A percentile compares a stretch with the other conserved stretches of the same genome.
phyloP scores from a whole-genome alignment of 2,797 vertebrate genomes.

The Phalanger gymnotis region DNA sequence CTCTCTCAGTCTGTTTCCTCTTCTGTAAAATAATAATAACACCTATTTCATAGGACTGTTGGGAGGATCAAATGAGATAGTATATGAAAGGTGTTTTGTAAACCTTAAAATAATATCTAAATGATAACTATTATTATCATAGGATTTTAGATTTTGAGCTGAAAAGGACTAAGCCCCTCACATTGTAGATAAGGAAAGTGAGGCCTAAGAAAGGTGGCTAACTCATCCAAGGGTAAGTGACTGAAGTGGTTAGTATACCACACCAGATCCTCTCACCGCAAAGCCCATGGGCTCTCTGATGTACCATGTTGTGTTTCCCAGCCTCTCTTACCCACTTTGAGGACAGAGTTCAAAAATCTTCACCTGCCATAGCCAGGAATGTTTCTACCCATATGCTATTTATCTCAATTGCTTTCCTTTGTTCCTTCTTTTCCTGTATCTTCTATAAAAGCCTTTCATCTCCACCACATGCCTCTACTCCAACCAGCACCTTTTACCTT shows the following conservation, averaged over 20 bases:
- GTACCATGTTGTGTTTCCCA: not conserved
- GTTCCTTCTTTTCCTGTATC: not conserved
- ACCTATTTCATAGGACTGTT: not conserved
- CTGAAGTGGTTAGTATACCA: not conserved
- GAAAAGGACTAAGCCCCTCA: not conserved
- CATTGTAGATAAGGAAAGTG: not conserved
- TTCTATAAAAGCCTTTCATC: too few relatives aligned
- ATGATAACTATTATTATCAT: not conserved
- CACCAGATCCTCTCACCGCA: not conserved
- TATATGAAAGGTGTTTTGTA: not conserved
- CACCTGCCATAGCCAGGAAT: not conserved
- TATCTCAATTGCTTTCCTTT: fast-evolving
- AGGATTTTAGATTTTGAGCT: not conserved
- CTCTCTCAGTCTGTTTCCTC: not conserved
- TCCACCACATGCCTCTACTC: not conserved
- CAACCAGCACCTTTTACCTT: not conserved
- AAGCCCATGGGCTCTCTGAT: not conserved
- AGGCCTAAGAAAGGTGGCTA: not conserved
- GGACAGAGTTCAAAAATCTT: not conserved
- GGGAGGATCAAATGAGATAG: not conserved
- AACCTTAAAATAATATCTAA: not conserved
- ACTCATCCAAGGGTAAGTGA: not conserved
- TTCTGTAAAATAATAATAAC: not conserved
- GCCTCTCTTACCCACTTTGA: not conserved
- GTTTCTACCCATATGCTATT: fast-evolving